Evolutionary conservation across 2,797 vertebrate genomes (phyloP), one percentile per base, ranked within the genome.

Genomic region (Melanotaenia boesemani): DNA sequence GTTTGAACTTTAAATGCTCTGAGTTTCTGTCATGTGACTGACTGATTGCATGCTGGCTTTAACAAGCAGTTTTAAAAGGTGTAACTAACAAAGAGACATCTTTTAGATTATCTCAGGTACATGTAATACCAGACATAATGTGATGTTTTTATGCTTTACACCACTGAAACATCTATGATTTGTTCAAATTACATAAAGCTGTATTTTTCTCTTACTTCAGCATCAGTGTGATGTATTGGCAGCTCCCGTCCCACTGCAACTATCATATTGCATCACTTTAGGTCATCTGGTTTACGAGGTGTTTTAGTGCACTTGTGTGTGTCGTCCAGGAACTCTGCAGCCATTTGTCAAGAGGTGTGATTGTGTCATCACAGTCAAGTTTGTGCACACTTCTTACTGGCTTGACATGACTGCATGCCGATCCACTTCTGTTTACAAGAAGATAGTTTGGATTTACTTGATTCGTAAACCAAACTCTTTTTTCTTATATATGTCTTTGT

Each of bases 271-370:
- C 80, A 26, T 41, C 36, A 67, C 63, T 75, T 20, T 3, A 52
- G 67, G 70, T 72, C 71, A 46, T 79, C 30, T 63, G 62, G 62
- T 80, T 87, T 75, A 74, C 57, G 66, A 65, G 57, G 70, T 82
- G 83, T 79, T 74, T 76, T 34, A 57, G 77, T 80, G 56, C n/a
- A 12, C 5, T 63, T 34, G 46, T 37, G 61, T 57, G 56, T 87
- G 83, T 78, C 69, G 52, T 76, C 18, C 39, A 60, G 32, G 46
- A 55, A 32, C 75, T 76, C 60, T 10, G 63, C 71, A 70, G 69
- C 62, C 37, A n/a, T 75, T 63, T 65, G 65, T 78, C 73, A 75
- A 44, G 50, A 48, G 34, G 76, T 61, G 76, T 57, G 34, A 48
- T 54, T 46, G 72, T 79, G 79, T 85, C 79, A 58, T 69, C 57